Percentiles rank a stretch among this genome's conserved stretches.
These are phyloP conservation scores for Regulus satrapa DNA, from an alignment of 2,113 vertebrate species.

Conservation along the genomic window DNA sequence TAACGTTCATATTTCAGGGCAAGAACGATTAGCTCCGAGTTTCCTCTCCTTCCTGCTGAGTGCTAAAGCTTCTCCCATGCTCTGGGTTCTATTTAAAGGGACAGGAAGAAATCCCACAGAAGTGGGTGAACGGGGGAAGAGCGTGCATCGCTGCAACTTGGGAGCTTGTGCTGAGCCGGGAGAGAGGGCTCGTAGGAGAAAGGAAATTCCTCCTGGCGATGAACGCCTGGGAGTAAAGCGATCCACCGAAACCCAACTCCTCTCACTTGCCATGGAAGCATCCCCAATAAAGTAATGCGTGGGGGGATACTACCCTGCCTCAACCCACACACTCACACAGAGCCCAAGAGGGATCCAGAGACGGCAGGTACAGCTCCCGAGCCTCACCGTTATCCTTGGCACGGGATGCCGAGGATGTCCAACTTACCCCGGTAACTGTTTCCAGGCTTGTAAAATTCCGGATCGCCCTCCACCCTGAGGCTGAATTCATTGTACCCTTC, in stretches of 20 bases:
- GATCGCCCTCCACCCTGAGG: constrained; percentile 93
- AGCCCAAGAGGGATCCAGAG: neutral
- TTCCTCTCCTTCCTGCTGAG: neutral
- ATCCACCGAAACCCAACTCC: neutral
- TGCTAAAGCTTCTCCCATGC: neutral
- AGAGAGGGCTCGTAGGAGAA: neutral
- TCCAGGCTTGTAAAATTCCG: constrained; percentile 91
- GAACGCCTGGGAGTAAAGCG: neutral
- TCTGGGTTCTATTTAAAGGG: neutral
- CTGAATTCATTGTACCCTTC: constrained; percentile 93
- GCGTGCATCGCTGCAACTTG: neutral
- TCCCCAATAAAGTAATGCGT: constrained; percentile 11
- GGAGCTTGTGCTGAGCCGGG: neutral
- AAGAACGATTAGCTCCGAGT: neutral
- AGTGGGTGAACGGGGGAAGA: neutral
- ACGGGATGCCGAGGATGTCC: neutral
- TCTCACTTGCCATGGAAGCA: constrained; percentile 37
- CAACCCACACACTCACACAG: neutral
- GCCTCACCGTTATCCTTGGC: fast-evolving
- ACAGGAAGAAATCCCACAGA: neutral
- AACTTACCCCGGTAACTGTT: constrained; percentile 94
- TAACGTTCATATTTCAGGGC: neutral
- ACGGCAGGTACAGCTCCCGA: neutral
- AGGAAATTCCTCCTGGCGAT: constrained; percentile 1
- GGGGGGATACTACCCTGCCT: neutral